Conservation (phyloP, 1,140 invertebrate genomes). For the Reticulitermes speratus region DNA sequence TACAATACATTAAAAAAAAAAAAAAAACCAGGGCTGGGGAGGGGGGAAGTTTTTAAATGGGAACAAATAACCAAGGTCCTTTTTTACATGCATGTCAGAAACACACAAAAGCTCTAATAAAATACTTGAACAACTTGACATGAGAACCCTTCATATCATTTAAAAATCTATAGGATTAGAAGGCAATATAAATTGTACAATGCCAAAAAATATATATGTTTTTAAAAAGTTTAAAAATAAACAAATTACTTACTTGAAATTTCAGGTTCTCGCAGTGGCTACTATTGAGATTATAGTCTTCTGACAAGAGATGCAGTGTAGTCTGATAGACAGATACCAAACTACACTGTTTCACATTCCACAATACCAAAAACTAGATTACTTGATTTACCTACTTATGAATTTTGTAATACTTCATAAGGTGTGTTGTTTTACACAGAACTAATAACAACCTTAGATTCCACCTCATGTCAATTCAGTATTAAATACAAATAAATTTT, state of each 20-base stretch:
- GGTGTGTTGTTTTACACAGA: not conserved
- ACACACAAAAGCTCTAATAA: not conserved
- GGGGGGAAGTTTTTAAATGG: not conserved
- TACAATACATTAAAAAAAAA: too few species aligned
- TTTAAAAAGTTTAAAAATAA: not conserved
- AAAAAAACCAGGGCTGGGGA: too few species aligned
- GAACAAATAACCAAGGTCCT: not conserved
- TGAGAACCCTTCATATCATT: not conserved
- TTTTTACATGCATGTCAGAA: not conserved
- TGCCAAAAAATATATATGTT: not conserved
- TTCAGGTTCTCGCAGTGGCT: too few species aligned
- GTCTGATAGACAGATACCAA: too few species aligned
- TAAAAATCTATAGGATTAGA: not conserved
- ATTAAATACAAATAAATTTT: conserved; percentile 3
- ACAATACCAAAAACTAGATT: too few species aligned
- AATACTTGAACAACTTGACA: not conserved
- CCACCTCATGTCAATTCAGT: not conserved
- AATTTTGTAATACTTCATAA: not conserved
- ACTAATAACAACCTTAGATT: not conserved
- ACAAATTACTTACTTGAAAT: not conserved
- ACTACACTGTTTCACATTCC: too few species aligned
- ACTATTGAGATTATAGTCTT: too few species aligned
- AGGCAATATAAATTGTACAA: not conserved
- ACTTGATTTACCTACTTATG: too few species aligned
- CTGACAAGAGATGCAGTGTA: too few species aligned